Percentiles rank a stretch among this genome's conserved stretches.
phyloP scores from a whole-genome alignment of 2,888 invertebrate species.

The Temnothorax rugatulus region DNA sequence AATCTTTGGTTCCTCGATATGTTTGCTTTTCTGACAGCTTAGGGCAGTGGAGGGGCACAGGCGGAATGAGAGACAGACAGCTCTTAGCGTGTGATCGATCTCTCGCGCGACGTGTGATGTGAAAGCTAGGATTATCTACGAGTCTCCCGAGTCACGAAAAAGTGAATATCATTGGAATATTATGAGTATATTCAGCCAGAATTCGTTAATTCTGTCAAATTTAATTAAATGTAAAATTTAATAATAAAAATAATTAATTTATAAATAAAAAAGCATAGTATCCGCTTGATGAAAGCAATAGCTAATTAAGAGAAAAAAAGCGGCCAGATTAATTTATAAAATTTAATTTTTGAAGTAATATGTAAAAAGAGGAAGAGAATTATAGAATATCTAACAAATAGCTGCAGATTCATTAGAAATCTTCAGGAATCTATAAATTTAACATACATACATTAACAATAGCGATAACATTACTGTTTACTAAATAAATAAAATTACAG shows the following conservation, averaged over 20 bases:
- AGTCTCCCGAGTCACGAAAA: constrained; percentile 14
- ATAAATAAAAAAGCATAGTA: no score
- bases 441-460: background rate
- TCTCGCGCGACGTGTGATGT: background rate
- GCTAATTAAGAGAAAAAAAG: no score
- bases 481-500: background rate
- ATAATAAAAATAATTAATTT: background rate
- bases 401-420: background rate
- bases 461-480: background rate
- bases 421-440: background rate
- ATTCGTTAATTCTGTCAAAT: no score
- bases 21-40: constrained; percentile 54
- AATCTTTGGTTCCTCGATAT: constrained; percentile 67
- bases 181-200: background rate
- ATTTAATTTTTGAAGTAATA: background rate
- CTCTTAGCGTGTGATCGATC: constrained; percentile 14
- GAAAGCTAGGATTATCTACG: background rate
- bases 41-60: constrained; percentile 39
- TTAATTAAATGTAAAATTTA: background rate
- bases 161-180: background rate
- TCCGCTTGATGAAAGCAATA: no score
- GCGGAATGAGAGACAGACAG: constrained; percentile 51
- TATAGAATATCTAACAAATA: background rate
- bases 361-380: background rate
- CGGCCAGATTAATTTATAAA: background rate